phyloP scores from a whole-genome alignment of 2,113 vertebrate species.

The Labrus mixtus region DNA sequence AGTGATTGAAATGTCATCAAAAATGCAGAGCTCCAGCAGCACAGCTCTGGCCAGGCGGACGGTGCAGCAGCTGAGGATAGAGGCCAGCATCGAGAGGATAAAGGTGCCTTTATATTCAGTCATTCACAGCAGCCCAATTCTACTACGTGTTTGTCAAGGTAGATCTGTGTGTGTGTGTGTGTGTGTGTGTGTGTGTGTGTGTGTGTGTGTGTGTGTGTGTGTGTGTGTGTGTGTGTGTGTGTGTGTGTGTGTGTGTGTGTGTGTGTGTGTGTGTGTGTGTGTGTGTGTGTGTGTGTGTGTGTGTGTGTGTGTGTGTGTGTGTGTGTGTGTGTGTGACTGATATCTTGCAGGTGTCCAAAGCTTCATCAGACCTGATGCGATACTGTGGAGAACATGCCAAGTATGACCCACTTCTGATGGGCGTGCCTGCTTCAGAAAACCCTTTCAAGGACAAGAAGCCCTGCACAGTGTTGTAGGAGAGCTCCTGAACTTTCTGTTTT shows the following conservation, averaged over 20 bases:
- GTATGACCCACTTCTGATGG: constrained; percentile 90
- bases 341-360: constrained; percentile 89
- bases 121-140: background rate
- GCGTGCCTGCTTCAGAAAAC: constrained; percentile 93
- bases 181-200: background rate
- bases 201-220: background rate
- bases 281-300: background rate
- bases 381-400: constrained; percentile 93
- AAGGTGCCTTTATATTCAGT: constrained; percentile 82
- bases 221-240: background rate
- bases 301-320: background rate
- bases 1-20: constrained; percentile 87
- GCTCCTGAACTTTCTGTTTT: constrained; percentile 38
- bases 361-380: constrained; percentile 93
- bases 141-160: background rate
- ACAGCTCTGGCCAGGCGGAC: constrained; percentile 88
- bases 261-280: background rate
- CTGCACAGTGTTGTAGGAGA: constrained; percentile 89
- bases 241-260: background rate
- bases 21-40: constrained; percentile 88
- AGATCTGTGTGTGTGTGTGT: background rate
- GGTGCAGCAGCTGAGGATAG: constrained; percentile 90
- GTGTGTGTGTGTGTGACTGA: background rate
- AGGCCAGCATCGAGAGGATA: constrained; percentile 93
- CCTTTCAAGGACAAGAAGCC: constrained; percentile 97